Evolutionary conservation across 2,888 invertebrate species (phyloP).

Genomic region (Ametastegia equiseti): DNA sequence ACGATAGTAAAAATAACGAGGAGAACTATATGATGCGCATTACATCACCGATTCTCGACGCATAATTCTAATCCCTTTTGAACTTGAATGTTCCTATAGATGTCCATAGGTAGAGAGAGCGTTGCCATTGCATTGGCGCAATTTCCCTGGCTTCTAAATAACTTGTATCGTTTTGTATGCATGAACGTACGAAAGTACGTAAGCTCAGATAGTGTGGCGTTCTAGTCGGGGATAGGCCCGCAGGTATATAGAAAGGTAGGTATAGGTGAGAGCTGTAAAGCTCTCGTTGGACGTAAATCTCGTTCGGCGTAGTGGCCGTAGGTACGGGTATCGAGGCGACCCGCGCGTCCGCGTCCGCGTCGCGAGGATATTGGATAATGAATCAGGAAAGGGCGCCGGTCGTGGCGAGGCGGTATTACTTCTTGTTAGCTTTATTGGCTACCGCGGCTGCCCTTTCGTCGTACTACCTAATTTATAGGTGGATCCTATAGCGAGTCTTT

Average conservation of each 20-base stretch:
- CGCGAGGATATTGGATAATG: slow-evolving; percentile 73
- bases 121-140: background rate
- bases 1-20: background rate
- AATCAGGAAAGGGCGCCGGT: slow-evolving; percentile 66
- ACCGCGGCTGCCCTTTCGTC: slow-evolving; percentile 36
- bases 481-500: slow-evolving; percentile 27
- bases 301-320: slow-evolving; percentile 41
- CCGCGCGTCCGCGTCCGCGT: slow-evolving; percentile 55
- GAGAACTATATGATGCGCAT: background rate
- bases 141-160: background rate
- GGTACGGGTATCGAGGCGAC: slow-evolving; percentile 50
- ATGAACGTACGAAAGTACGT: background rate
- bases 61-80: background rate
- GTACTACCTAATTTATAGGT: slow-evolving; percentile 45
- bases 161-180: slow-evolving; percentile 10
- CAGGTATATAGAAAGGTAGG: background rate
- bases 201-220: background rate
- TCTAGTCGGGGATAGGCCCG: background rate
- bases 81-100: background rate
- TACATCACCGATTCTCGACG: background rate
- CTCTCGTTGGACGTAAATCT: slow-evolving; percentile 53
- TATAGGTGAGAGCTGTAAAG: slow-evolving; percentile 3
- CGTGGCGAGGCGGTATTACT: slow-evolving; percentile 58
- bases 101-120: background rate
- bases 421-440: slow-evolving; percentile 62